Percentiles rank a stretch among this genome's conserved stretches.
phyloP scores from a whole-genome alignment of 1,140 invertebrate genomes.

The Berghia stephanieae region DNA sequence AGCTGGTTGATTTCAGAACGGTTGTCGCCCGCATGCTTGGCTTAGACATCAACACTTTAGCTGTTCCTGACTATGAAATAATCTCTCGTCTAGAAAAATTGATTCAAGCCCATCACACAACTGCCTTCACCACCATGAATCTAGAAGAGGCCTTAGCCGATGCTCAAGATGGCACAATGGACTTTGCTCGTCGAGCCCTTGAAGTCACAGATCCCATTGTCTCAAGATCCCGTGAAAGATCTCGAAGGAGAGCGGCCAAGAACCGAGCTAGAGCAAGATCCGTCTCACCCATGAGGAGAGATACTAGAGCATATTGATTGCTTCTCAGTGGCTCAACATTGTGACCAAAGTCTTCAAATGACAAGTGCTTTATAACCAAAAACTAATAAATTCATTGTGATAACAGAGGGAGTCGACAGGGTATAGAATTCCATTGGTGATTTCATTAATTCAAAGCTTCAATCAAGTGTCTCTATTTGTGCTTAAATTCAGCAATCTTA shows the following conservation, averaged over 20 bases:
- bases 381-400: too few species aligned
- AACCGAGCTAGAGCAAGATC: slow-evolving; percentile 48
- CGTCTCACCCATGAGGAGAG: slow-evolving; percentile 54
- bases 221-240: slow-evolving; percentile 43
- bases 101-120: slow-evolving; percentile 61
- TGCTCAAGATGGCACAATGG: slow-evolving; percentile 57
- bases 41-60: slow-evolving; percentile 63
- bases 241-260: slow-evolving; percentile 45
- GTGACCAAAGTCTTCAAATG: too few species aligned
- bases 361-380: too few species aligned
- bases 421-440: too few species aligned
- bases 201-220: slow-evolving; percentile 40
- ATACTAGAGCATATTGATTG: slow-evolving; percentile 59
- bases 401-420: too few species aligned
- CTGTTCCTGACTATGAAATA: slow-evolving; percentile 67
- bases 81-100: slow-evolving; percentile 65
- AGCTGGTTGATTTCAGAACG: slow-evolving; percentile 65
- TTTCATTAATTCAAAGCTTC: too few species aligned
- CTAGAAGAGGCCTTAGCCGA: slow-evolving; percentile 61
- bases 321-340: too few species aligned
- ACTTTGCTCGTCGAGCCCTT: slow-evolving; percentile 44
- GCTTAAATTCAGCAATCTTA: too few species aligned
- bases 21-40: slow-evolving; percentile 66
- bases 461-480: too few species aligned
- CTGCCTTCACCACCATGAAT: slow-evolving; percentile 55